Percentiles rank a stretch among this genome's conserved stretches.
phyloP scores from a whole-genome alignment of 2,888 invertebrate species.

The Busseola fusca region DNA sequence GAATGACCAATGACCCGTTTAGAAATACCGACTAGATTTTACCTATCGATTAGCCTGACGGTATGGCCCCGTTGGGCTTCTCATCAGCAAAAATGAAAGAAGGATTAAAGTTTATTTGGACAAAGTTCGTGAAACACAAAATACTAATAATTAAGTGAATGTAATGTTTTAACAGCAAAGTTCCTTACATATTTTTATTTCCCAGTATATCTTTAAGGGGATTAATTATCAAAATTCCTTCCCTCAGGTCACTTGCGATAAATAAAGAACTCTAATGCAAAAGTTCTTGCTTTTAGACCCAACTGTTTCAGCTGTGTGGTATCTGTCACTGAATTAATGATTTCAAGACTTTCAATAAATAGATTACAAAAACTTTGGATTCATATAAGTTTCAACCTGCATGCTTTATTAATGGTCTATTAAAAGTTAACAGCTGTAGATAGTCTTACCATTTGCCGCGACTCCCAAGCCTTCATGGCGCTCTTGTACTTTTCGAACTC shows the following conservation, averaged over 20 bases:
- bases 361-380: neutral
- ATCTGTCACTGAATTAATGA: neutral
- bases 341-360: neutral
- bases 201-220: neutral
- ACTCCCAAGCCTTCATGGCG: constrained; percentile 91
- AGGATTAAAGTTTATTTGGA: neutral
- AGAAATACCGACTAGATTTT: neutral
- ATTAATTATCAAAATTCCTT: neutral
- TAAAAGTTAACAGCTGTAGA: constrained; percentile 10
- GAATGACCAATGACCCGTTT: constrained; percentile 48
- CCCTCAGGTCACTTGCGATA: neutral
- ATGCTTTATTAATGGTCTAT: neutral
- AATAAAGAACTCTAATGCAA: neutral
- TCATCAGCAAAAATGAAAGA: neutral
- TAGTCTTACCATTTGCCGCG: constrained; percentile 88
- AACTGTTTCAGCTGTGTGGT: neutral
- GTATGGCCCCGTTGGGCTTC: neutral
- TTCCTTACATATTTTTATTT: neutral
- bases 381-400: neutral
- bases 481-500: constrained; percentile 92
- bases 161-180: neutral
- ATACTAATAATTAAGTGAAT: neutral
- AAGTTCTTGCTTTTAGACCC: neutral
- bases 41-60: neutral
- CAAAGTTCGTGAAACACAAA: neutral